Percentiles rank a stretch among this genome's conserved stretches.
These are phyloP conservation scores for Tortricodes alternella DNA, from an alignment of 2,888 invertebrate species.

Conservation along the genomic window DNA sequence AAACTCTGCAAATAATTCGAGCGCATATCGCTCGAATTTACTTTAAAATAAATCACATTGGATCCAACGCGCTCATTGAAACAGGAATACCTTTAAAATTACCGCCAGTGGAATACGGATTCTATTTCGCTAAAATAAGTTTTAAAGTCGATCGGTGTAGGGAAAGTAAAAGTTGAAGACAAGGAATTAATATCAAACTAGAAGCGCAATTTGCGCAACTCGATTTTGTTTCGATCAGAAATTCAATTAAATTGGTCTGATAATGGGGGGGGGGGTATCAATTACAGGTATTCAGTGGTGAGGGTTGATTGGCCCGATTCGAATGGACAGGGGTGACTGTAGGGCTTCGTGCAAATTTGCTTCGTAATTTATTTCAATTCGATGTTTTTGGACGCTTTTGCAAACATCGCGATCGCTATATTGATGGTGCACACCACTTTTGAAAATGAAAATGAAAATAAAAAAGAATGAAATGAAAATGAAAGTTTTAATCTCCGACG, in stretches of 20 bases:
- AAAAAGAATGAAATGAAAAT: no score
- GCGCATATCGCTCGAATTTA: conserved; percentile 24
- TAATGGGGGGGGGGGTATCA: conserved; percentile 19
- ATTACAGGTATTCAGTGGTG: conserved; percentile 14
- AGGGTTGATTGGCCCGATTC: background rate
- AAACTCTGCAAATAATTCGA: conserved; percentile 25
- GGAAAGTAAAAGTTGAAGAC: conserved; percentile 21
- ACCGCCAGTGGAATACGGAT: background rate
- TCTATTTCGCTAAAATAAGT: background rate
- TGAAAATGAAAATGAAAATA: no score
- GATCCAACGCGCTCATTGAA: conserved; percentile 22
- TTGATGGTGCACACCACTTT: no score
- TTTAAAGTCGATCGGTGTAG: background rate
- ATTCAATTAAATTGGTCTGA: conserved; percentile 26
- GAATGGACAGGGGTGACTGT: background rate
- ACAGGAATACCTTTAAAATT: conserved; percentile 22
- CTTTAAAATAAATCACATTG: conserved; percentile 28
- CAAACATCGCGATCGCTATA: no score
- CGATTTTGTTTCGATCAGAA: conserved; percentile 27
- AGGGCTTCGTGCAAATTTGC: background rate
- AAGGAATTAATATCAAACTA: conserved; percentile 29
- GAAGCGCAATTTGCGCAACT: conserved; percentile 21
- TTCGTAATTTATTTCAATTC: no score
- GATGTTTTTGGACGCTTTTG: no score
- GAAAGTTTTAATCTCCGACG: no score